These are phyloP conservation scores for Syritta pipiens DNA, from an alignment of 2,888 invertebrate species.

Conservation along the genomic window DNA sequence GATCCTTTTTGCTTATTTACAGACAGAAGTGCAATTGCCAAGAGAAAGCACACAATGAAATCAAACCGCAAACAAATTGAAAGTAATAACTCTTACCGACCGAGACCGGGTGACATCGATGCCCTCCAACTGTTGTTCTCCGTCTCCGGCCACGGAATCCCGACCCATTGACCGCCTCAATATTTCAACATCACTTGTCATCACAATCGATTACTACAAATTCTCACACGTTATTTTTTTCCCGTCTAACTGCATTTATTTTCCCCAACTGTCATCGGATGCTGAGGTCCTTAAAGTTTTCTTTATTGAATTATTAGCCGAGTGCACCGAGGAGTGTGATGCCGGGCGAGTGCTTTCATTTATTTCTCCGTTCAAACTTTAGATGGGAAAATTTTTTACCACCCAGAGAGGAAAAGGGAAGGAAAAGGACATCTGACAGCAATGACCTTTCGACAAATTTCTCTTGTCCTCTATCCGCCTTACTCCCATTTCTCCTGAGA, in stretches of 20 bases:
- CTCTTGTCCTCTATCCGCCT: constrained; percentile 4
- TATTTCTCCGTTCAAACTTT: constrained; percentile 25
- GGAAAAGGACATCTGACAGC: not conserved
- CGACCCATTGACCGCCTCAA: constrained; percentile 48
- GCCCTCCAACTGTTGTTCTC: too few species aligned
- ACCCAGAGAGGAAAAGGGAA: not conserved
- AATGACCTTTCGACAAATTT: constrained; percentile 58
- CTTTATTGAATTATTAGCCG: constrained; percentile 65
- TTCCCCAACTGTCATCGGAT: constrained; percentile 53
- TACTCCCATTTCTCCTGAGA: not conserved
- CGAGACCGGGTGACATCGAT: too few species aligned
- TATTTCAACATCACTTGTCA: constrained; percentile 63
- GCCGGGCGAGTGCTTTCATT: constrained; percentile 39
- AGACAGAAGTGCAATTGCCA: too few species aligned
- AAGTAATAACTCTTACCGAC: too few species aligned
- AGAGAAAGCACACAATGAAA: too few species aligned
- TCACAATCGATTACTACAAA: constrained; percentile 50
- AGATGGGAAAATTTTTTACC: too few species aligned
- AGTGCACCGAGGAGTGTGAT: constrained; percentile 42
- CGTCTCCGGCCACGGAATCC: too few species aligned
- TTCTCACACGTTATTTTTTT: constrained; percentile 32
- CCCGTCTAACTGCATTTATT: constrained; percentile 36
- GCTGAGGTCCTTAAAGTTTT: constrained; percentile 54
- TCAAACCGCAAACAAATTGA: too few species aligned
- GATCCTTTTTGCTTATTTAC: too few species aligned